Evolutionary conservation across 2,113 vertebrate genomes (phyloP).

Genomic region (Dendrocopos noguchii): DNA sequence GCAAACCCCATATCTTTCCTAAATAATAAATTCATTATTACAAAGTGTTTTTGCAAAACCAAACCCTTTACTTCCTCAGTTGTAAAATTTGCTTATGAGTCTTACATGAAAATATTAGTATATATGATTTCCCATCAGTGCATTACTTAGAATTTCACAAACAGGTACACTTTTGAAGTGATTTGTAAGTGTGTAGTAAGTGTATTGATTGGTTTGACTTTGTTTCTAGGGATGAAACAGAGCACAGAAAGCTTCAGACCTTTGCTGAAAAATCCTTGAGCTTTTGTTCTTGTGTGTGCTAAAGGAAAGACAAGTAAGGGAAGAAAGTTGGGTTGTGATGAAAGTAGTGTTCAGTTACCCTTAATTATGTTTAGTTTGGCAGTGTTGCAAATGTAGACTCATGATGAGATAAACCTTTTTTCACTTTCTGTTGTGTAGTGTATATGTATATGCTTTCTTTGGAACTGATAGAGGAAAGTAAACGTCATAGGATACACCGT

Average conservation of each 20-base stretch:
- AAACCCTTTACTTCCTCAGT: neutral
- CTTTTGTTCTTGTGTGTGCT: neutral
- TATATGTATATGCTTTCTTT: neutral
- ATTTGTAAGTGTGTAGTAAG: neutral
- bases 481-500: neutral
- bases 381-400: neutral
- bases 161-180: neutral
- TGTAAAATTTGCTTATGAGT: neutral
- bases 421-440: neutral
- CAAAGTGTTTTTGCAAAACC: neutral
- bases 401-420: neutral
- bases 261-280: constrained; percentile 14
- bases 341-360: neutral
- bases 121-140: neutral
- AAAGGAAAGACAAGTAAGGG: neutral
- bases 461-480: constrained; percentile 31
- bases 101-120: neutral
- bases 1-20: neutral
- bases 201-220: neutral
- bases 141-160: neutral
- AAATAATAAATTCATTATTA: neutral
- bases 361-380: neutral
- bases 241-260: neutral
- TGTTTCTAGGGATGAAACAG: neutral
- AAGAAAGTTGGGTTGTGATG: neutral